Evolutionary conservation across 2,113 vertebrate species (phyloP).

Genomic region (Colius striatus): DNA sequence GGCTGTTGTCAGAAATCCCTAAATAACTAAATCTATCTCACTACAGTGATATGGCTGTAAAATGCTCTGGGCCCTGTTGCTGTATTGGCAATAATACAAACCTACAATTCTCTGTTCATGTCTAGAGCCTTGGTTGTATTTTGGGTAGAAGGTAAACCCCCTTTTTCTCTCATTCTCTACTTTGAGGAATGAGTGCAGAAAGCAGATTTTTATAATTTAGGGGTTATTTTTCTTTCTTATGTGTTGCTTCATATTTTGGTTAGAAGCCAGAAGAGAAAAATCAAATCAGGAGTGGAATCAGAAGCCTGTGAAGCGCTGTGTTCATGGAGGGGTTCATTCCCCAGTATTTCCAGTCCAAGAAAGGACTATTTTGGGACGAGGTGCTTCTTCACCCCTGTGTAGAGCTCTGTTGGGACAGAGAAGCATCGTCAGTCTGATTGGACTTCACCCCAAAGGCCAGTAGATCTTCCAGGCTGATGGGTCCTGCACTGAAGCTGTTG

Average conservation of each 20-base stretch:
- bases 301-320: neutral
- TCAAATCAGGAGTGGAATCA: neutral
- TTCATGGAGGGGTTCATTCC: neutral
- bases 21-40: neutral
- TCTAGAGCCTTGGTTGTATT: neutral
- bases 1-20: neutral
- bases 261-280: neutral
- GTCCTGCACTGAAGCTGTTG: neutral
- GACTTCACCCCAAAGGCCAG: neutral
- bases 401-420: neutral
- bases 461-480: neutral
- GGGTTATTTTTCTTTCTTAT: neutral
- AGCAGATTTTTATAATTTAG: neutral
- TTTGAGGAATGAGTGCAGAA: neutral
- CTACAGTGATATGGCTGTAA: neutral
- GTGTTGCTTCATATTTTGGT: neutral
- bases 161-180: neutral
- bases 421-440: neutral
- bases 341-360: neutral
- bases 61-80: neutral
- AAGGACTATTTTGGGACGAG: neutral
- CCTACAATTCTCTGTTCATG: neutral
- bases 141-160: neutral
- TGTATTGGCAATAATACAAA: neutral
- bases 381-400: neutral